These are phyloP conservation scores for Polietes domitor DNA, from an alignment of 2,888 invertebrate genomes.

Conservation along the genomic window DNA sequence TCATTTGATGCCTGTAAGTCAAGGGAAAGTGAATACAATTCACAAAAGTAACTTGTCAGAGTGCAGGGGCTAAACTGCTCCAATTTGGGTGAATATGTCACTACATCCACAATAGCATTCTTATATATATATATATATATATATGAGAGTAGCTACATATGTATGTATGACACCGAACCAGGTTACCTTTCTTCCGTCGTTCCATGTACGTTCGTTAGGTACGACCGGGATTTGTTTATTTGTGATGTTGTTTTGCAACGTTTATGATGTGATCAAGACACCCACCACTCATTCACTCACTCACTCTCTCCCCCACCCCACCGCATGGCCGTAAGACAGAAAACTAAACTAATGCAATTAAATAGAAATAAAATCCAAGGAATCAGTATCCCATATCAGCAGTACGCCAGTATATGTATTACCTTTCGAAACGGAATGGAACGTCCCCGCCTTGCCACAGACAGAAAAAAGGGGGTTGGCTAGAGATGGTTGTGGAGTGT, in stretches of 20 bases:
- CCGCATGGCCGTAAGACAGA: conserved; percentile 33
- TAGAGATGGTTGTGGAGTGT: not conserved
- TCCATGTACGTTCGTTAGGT: not conserved
- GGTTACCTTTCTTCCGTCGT: conserved; percentile 53
- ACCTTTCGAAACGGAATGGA: conserved; percentile 29
- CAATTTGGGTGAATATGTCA: conserved; percentile 11
- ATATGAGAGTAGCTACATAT: conserved; percentile 41
- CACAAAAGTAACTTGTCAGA: conserved; percentile 56
- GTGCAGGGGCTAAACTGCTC: conserved; percentile 35
- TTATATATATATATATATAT: no score
- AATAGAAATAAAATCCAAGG: conserved; percentile 57
- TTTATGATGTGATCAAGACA: conserved; percentile 37
- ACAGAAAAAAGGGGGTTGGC: conserved; percentile 24
- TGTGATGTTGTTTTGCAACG: conserved; percentile 22
- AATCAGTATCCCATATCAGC: conserved; percentile 16
- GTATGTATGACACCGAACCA: conserved; percentile 20
- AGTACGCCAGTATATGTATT: not conserved
- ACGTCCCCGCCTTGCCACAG: not conserved
- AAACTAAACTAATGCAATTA: conserved; percentile 66
- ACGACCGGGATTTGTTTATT: conserved; percentile 22
- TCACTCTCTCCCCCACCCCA: not conserved
- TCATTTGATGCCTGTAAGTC: not conserved
- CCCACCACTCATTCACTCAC: not conserved
- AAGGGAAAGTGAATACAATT: not conserved
- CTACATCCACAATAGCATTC: not conserved